Evolutionary conservation across 2,113 vertebrate genomes (phyloP), one percentile per base, ranked within the genome.

Genomic region (Tursiops truncatus): DNA sequence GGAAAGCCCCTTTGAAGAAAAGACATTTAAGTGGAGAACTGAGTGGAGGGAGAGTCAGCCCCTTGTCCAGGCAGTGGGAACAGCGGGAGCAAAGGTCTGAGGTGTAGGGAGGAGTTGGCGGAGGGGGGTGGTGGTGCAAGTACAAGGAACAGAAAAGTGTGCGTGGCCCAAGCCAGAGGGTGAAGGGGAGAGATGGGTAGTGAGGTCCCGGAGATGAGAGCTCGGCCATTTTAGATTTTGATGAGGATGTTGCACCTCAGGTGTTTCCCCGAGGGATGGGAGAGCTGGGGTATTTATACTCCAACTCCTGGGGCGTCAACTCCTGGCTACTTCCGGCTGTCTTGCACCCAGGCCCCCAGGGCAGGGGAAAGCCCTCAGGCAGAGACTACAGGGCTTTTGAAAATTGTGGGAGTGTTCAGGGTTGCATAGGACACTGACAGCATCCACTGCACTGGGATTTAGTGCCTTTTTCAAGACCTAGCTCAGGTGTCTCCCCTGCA

Each of bases 401-500:
- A 68, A 79, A 79, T 12, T 5, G 8, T 18, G 0, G 8, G 74
- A 31, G 8, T 8, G 3, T 3, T 8, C 41, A 18, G 8, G 1
- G n/a, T 53, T 10, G 26, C 0, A 12, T 7, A 31, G 53, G 12
- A 9, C 5, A 3, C 25, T 2, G 63, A 4, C 18, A 17, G 38
- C 9, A 2, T n/a, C 18, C 0, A 9, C 31, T 13, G 53, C 53
- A 1, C 84, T 23, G 25, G 33, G 84, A 11, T 38, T 80, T 62
- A 23, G 18, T 38, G 74, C 41, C 6, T 10, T 23, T 18, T 47
- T 44, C 41, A 41, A 58, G 62, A 41, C 62, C 7, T 11, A 6
- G 62, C 62, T 68, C 90, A 60, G 79, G 17, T 53, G n/a, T 76
- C 26, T 60, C 79, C 21, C 23, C 17, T 38, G 53, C 17, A 21